A percentile compares a stretch with the other conserved stretches of the same genome.
Evolutionary conservation across 2,797 vertebrate species (phyloP).

Genomic region (Rhynchotus rufescens): DNA sequence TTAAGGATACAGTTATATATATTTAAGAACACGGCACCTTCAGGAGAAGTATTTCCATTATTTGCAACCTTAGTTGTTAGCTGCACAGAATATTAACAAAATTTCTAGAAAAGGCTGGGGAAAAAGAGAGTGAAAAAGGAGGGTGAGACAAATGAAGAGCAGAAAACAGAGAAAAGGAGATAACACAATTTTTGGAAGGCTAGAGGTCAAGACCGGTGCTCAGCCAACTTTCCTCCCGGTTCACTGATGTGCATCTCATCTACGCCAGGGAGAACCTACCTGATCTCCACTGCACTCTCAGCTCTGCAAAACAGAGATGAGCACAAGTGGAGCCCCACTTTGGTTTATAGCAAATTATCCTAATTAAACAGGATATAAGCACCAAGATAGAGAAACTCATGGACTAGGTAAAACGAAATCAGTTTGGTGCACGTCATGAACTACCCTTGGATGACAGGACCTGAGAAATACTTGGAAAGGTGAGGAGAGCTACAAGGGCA

Average conservation of each 20-base stretch:
- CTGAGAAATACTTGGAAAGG: not conserved
- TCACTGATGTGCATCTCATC: not conserved
- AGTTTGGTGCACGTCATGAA: not conserved
- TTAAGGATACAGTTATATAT: not conserved
- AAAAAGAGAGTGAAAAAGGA: not conserved
- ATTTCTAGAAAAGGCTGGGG: not conserved
- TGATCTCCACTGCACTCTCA: not conserved
- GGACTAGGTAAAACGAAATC: not conserved
- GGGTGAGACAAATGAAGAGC: not conserved
- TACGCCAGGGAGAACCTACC: not conserved
- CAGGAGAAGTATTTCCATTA: not conserved
- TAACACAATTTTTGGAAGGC: not conserved
- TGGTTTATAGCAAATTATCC: slow-evolving; percentile 7
- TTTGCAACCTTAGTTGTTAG: not conserved
- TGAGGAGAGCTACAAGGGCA: not conserved
- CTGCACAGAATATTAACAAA: slow-evolving; percentile 30
- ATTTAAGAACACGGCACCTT: slow-evolving; percentile 20
- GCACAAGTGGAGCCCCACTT: not conserved
- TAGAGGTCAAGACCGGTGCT: not conserved
- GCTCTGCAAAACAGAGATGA: not conserved
- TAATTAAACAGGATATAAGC: slow-evolving; percentile 32
- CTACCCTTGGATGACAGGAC: not conserved
- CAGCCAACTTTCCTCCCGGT: not conserved
- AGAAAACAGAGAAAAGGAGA: not conserved
- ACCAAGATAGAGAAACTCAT: not conserved